Evolutionary conservation across 2,888 invertebrate genomes (phyloP), one percentile per base, ranked within the genome.

Genomic region (Phaonia tiefii): DNA sequence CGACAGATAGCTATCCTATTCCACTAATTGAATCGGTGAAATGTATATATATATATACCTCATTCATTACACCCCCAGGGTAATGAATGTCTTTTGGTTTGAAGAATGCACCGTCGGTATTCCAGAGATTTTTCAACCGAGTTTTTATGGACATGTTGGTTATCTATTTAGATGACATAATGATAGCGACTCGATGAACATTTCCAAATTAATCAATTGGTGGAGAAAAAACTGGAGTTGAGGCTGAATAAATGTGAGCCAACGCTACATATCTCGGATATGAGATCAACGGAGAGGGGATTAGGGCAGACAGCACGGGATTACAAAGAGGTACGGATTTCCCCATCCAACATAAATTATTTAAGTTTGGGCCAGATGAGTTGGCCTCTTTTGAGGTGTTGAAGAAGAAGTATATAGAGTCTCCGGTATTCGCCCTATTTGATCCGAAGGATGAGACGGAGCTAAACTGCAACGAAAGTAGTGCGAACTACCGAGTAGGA

Each of bases 401-500:
- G 10, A 84, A 80, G 26, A 10, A 42, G 0, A 83, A 80, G 22
- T 15, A 80, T 42, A 10, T 79, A 4, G 46, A 75, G 8, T 37
- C 80, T 7, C 83, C 80, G 10, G 42, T 80, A 10, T 51, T 83
- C 5, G 77, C 78, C 2, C 13, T 83, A 1, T 90, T 87, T 71
- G 84, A 86, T 37, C 87, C 87, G 0, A 63, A n/a, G n/a, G n/a
- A 83, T 15, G 85, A 86, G 58, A 89, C 89, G 3, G 87, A 89
- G 75, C 72, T 89, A 44, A 88, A 89, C 63, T 87, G 86, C 20
- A 88, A 89, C 82, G 89, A 87, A 2, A 87, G 87, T 75, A 66
- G 84, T 1, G 13, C 25, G 77, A 11, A 72, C 67, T 0, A 72
- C 78, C 2, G 63, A 73, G 11, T 51, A 95, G 92, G 87, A 88